A percentile compares a stretch with the other conserved stretches of the same genome.
Evolutionary conservation across 2,888 invertebrate species (phyloP).

Genomic region (Cremastobaeus sp.): DNA sequence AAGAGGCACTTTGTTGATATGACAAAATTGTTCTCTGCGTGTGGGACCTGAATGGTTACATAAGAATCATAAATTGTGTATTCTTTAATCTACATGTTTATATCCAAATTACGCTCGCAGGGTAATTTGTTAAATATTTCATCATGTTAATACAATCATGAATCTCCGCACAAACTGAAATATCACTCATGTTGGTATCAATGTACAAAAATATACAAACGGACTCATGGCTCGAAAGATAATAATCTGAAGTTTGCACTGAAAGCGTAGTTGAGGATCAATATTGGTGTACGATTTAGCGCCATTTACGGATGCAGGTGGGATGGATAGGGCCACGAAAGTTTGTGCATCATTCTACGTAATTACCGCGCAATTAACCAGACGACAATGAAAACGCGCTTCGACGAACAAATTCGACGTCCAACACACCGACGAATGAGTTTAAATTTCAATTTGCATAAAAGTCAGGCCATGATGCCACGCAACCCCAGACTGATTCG

Average conservation of each 20-base stretch:
- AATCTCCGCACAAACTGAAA: slow-evolving; percentile 15
- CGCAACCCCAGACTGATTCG: slow-evolving; percentile 18
- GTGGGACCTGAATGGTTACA: too few species aligned
- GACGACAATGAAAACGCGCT: slow-evolving; percentile 66
- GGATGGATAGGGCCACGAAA: slow-evolving; percentile 65
- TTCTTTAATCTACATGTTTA: too few species aligned
- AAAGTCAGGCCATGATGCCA: slow-evolving; percentile 57
- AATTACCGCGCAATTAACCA: slow-evolving; percentile 69
- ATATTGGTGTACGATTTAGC: slow-evolving; percentile 65
- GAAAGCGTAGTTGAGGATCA: slow-evolving; percentile 62
- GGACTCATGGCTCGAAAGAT: slow-evolving; percentile 52
- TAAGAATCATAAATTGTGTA: too few species aligned
- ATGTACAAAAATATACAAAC: slow-evolving; percentile 50
- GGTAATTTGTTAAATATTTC: slow-evolving; percentile 23
- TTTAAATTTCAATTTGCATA: slow-evolving; percentile 66
- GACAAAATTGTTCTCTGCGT: too few species aligned
- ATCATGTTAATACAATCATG: not conserved
- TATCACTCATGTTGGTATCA: slow-evolving; percentile 35
- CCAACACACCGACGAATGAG: slow-evolving; percentile 47
- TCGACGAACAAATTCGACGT: slow-evolving; percentile 60
- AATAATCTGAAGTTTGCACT: slow-evolving; percentile 54
- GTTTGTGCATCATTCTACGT: slow-evolving; percentile 64
- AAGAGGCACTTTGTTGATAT: too few species aligned
- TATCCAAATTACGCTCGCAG: too few species aligned
- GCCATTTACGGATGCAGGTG: slow-evolving; percentile 62